Base-by-base conservation (phyloP, 2,888 invertebrate genomes). In the Synergus umbraculus region DNA sequence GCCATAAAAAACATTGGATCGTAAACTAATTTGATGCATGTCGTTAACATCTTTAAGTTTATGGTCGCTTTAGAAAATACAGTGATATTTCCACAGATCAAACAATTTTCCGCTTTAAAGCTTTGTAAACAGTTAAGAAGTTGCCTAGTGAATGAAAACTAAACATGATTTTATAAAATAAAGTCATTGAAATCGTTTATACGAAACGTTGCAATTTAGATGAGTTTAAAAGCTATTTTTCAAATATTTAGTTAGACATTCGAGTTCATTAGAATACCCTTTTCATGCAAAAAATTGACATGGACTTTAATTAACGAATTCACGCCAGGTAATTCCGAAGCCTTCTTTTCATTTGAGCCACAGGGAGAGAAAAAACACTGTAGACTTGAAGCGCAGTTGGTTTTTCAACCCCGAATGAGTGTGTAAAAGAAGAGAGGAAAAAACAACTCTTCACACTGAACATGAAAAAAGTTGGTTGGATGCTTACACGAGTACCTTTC, bases 351-450 rank as follows among this genome's bases (percentile, higher is more conserved):
- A 54, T 69, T 29, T 46, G 8, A 69, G 69, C 37, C 49, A 37
- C 69, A 29, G 29, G 7, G 37, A 54, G 49, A 22, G 8, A 29
- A 10, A 69, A 69, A 22, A 49, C 13, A 49, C 3, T 29, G 49
- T 69, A 29, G 29, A 69, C 49, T 46, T 49, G 49, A 44, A 66
- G 41, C 43, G 8, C n/a, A 69, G 69, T 69, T 69, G 69, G 49
- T 69, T 69, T 37, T 67, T 54, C 37, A 29, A 69, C 46, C 67
- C 49, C 49, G 29, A 69, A 69, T 69, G 69, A 69, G 69, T 54
- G 69, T 69, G 49, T 49, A 69, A 69, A 69, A 54, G 29, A 69
- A 15, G 49, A 69, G 69, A 29, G 69, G 69, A 69, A 69, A 69
- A 69, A 69, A 69, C 49, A 69, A 69, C 69, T 37, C 49, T 49